Percentiles rank a stretch among this genome's conserved stretches.
Evolutionary conservation across 2,113 vertebrate genomes (phyloP).

Genomic region (Lampris incognitus): DNA sequence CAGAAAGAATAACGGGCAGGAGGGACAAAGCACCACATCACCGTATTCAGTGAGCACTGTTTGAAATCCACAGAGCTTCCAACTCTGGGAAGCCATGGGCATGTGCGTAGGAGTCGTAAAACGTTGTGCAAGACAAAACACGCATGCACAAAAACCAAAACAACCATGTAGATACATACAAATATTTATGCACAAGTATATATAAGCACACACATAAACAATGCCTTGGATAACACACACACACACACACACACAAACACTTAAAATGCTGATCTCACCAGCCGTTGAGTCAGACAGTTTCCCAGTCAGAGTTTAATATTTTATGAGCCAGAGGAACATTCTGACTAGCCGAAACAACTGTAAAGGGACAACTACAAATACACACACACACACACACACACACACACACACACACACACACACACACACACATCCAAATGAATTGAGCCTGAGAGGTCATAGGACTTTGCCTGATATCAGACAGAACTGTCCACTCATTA

Average conservation of each 20-base stretch:
- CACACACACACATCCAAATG: neutral
- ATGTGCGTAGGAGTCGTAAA: constrained; percentile 36
- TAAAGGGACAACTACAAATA: neutral
- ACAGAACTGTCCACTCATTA: no score
- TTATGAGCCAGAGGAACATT: constrained; percentile 35
- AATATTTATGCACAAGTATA: no score
- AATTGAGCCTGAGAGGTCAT: neutral
- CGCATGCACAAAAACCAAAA: no score
- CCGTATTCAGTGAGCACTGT: constrained; percentile 45
- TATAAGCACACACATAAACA: no score
- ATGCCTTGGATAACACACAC: neutral
- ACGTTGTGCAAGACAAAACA: no score
- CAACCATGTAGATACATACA: no score
- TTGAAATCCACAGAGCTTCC: constrained; percentile 16
- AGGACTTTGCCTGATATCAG: no score
- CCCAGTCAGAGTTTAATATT: constrained; percentile 42
- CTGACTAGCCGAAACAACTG: constrained; percentile 6
- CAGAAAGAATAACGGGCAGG: constrained; percentile 5
- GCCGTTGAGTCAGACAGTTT: constrained; percentile 30
- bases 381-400: neutral
- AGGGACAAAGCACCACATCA: constrained; percentile 29
- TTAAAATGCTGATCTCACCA: constrained; percentile 38
- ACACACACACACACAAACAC: constrained; percentile 1
- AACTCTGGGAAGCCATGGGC: constrained; percentile 34
- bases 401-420: neutral